These are phyloP conservation scores for Siphlonurus alternatus DNA, from an alignment of 2,888 invertebrate genomes.

Conservation along the genomic window DNA sequence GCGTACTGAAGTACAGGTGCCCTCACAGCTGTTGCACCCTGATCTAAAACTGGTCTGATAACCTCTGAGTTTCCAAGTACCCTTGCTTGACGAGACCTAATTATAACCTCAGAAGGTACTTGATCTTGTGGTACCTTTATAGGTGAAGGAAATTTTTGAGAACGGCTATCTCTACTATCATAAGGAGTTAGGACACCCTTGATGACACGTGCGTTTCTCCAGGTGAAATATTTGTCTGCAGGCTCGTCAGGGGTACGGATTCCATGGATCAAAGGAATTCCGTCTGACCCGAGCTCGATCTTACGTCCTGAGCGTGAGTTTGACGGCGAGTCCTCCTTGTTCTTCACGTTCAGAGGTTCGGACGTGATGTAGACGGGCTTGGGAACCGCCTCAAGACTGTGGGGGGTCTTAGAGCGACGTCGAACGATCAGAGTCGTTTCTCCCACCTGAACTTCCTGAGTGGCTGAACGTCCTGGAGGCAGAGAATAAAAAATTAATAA, in stretches of 20 bases:
- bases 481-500: no score
- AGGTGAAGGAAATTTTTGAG: slow-evolving; percentile 34
- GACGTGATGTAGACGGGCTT: slow-evolving; percentile 52
- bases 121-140: no score
- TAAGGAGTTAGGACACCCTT: slow-evolving; percentile 63
- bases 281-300: slow-evolving; percentile 46
- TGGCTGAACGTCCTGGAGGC: no score
- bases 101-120: neutral
- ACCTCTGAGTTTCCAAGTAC: slow-evolving; percentile 36
- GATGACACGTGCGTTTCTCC: slow-evolving; percentile 78
- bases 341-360: slow-evolving; percentile 34
- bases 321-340: slow-evolving; percentile 17
- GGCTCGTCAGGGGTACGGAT: slow-evolving; percentile 71
- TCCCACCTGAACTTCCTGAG: neutral
- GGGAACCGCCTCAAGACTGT: slow-evolving; percentile 29
- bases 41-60: slow-evolving; percentile 41
- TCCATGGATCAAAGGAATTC: slow-evolving; percentile 66
- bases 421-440: neutral
- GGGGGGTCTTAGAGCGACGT: slow-evolving; percentile 1
- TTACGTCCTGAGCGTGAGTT: slow-evolving; percentile 35
- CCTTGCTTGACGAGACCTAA: neutral
- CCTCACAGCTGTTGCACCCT: slow-evolving; percentile 19
- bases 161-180: slow-evolving; percentile 52
- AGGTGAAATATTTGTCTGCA: slow-evolving; percentile 47
- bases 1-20: slow-evolving; percentile 64